phyloP scores from a whole-genome alignment of 2,797 vertebrate species.

The Acomys russatus region DNA sequence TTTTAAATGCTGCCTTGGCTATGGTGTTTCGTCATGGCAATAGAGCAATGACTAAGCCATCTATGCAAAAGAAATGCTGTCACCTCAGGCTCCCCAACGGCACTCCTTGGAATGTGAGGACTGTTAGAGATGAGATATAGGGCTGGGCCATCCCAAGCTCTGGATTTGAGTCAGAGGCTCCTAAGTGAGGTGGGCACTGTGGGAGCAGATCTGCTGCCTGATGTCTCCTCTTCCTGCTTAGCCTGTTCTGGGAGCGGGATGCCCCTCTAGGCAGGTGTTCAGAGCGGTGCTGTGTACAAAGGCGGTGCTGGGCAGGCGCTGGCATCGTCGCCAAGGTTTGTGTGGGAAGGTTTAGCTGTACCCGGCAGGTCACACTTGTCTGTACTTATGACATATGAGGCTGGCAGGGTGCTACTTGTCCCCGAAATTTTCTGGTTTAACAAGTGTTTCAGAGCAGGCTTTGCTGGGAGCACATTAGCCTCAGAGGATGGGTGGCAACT shows the following conservation, averaged over 20 bases:
- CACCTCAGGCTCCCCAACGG: not conserved
- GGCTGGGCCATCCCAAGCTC: not conserved
- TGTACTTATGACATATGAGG: rapidly evolving
- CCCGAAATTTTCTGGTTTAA: not conserved
- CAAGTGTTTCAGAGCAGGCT: not conserved
- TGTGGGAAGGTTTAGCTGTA: not conserved
- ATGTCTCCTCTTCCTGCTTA: not conserved
- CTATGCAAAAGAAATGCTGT: no score
- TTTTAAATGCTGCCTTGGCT: not conserved
- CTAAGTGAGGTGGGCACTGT: not conserved
- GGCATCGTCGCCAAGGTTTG: not conserved
- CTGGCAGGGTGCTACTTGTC: not conserved
- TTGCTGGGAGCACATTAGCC: not conserved
- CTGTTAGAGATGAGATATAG: no score
- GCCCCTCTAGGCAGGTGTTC: not conserved
- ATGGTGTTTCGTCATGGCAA: no score
- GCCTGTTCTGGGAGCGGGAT: not conserved
- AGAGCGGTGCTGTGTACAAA: not conserved
- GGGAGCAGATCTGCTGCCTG: not conserved
- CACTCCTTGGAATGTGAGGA: not conserved
- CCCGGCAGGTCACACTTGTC: not conserved
- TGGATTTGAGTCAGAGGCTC: not conserved
- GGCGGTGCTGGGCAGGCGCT: not conserved
- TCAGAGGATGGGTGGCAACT: not conserved
- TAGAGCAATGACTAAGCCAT: not conserved